Evolutionary conservation across 2,888 invertebrate genomes (phyloP), one percentile per base, ranked within the genome.

Genomic region (Synergus laeviventris): DNA sequence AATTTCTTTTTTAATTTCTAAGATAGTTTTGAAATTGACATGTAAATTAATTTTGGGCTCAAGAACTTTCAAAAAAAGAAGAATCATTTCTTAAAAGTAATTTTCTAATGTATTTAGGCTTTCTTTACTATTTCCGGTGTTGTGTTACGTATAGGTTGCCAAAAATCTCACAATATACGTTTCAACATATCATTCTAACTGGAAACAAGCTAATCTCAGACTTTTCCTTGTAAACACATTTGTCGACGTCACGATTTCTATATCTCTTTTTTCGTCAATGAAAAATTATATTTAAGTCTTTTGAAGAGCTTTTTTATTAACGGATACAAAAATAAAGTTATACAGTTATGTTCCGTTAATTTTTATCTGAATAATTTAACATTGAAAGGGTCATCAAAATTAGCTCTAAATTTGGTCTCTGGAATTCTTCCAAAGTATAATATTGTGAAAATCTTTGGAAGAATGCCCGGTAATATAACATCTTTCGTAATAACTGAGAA

Each of bases 371-470:
- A 62, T 62, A n/a, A 18, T 62, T 38, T 11, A 18, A 36, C 18
- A 12, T 24, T 12, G 1, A 66, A 66, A 66, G 31, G 49, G 3
- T 49, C 31, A 31, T 70, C n/a, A 5, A 36, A 3, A 49, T 31
- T 70, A 45, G 24, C 11, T 31, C 11, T 31, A 49, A 70, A 36
- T 49, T 70, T n/a, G 49, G 36, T 45, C n/a, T 45, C 49, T 70
- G 49, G 49, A 70, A 49, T 45, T 49, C 49, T 31, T 49, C 49
- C 70, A 70, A 49, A 62, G 38, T 36, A n/a, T 36, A 18, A 49
- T 31, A 70, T 70, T 70, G n/a, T 31, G 70, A n/a, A 70, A 70
- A 49, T 70, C 5, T 49, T 36, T 70, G 70, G 70, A 70, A 49
- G 45, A 49, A 70, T 54, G 70, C 70, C 70, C 18, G n/a, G 49